phyloP scores from a whole-genome alignment of 2,113 vertebrate genomes.

The Hemiscyllium ocellatum region DNA sequence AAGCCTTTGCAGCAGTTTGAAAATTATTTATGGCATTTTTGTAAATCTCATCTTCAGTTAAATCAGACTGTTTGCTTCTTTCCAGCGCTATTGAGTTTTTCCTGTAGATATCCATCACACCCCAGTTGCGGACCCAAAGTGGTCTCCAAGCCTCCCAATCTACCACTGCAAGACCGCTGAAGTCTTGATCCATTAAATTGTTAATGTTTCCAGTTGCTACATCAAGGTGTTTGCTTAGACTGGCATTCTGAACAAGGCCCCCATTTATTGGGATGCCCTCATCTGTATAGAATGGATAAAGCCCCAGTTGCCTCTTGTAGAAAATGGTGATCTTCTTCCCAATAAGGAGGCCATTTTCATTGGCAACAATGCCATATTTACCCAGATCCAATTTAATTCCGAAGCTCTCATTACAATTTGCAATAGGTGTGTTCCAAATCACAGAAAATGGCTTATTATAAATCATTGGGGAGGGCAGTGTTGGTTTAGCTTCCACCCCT shows the following conservation, averaged over 20 bases:
- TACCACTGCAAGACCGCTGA: slow-evolving; percentile 70
- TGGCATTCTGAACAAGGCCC: slow-evolving; percentile 76
- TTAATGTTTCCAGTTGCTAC: slow-evolving; percentile 58
- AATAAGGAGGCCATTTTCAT: slow-evolving; percentile 57
- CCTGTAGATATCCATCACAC: slow-evolving; percentile 52
- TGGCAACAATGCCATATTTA: slow-evolving; percentile 67
- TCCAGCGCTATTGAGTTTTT: slow-evolving; percentile 62
- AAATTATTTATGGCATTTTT: slow-evolving; percentile 63
- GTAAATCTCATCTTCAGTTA: slow-evolving; percentile 44
- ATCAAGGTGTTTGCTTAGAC: slow-evolving; percentile 60
- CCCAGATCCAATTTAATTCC: slow-evolving; percentile 58
- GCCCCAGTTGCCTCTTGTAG: slow-evolving; percentile 76
- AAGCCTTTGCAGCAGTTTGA: slow-evolving; percentile 64
- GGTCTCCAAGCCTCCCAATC: slow-evolving; percentile 82
- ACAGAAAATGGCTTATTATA: slow-evolving; percentile 72
- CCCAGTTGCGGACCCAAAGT: slow-evolving; percentile 73
- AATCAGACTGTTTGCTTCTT: slow-evolving; percentile 45
- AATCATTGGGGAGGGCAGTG: slow-evolving; percentile 50
- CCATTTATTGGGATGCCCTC: slow-evolving; percentile 56
- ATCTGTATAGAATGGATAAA: slow-evolving; percentile 71
- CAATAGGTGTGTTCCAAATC: slow-evolving; percentile 73
- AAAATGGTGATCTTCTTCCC: slow-evolving; percentile 80
- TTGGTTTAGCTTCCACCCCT: accelerated
- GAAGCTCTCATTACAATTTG: slow-evolving; percentile 59
- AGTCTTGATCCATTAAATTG: slow-evolving; percentile 54